Evolutionary conservation across 2,113 vertebrate genomes (phyloP).

Genomic region (Caranx ignobilis): DNA sequence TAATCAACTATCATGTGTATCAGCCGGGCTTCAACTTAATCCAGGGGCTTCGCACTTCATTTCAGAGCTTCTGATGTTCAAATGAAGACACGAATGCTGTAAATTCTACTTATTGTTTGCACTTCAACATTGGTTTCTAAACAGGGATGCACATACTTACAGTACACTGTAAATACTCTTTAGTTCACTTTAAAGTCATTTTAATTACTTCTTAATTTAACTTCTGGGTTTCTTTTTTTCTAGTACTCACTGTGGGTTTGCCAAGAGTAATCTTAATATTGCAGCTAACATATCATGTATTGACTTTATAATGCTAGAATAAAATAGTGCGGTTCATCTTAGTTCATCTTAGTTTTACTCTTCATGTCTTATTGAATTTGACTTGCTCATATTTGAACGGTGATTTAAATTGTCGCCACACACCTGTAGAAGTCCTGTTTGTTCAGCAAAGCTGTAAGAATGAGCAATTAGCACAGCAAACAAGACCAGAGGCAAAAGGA

Average conservation of each 20-base stretch:
- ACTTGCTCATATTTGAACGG: neutral
- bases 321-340: neutral
- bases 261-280: neutral
- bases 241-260: neutral
- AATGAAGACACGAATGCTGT: neutral
- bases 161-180: neutral
- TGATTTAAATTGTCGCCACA: neutral
- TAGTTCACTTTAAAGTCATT: neutral
- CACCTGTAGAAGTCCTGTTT: neutral
- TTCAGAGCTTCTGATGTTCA: neutral
- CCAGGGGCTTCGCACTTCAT: neutral
- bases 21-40: neutral
- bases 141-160: neutral
- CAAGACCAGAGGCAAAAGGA: constrained; percentile 51
- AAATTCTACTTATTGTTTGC: neutral
- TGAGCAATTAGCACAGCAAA: constrained; percentile 1
- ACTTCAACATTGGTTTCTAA: neutral
- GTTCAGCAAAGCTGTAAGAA: neutral
- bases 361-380: neutral
- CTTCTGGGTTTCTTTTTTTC: neutral
- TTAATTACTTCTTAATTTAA: no score
- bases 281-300: neutral
- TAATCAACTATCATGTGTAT: no score
- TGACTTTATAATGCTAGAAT: neutral
- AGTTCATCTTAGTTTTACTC: neutral